These are phyloP conservation scores for Drosophila athabasca DNA, from an alignment of 1,140 invertebrate species.

Conservation along the genomic window DNA sequence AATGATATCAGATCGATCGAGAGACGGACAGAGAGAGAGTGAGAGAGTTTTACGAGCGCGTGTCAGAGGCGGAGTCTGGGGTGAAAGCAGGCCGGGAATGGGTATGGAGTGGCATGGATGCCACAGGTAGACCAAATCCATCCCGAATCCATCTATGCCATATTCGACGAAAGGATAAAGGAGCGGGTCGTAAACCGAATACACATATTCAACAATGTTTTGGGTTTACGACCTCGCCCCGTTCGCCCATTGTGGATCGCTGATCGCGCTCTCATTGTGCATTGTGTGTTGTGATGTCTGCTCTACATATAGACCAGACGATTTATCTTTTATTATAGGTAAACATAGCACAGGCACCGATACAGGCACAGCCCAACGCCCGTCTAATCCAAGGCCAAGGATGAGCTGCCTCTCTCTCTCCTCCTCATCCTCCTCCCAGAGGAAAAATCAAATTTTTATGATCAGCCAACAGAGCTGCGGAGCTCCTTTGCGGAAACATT, in stretches of 20 bases:
- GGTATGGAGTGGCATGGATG: background rate
- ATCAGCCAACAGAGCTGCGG: constrained; percentile 25
- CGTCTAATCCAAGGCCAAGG: constrained; percentile 67
- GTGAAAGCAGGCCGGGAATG: constrained; percentile 29
- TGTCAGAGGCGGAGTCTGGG: constrained; percentile 36
- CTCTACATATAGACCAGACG: constrained; percentile 79
- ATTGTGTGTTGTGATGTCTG: constrained; percentile 61
- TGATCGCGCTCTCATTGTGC: constrained; percentile 59
- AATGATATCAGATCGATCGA: constrained; percentile 32
- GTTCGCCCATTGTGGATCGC: constrained; percentile 45
- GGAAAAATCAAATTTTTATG: constrained; percentile 76
- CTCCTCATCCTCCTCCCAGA: constrained; percentile 24
- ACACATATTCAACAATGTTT: constrained; percentile 29
- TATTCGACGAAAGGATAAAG: constrained; percentile 70
- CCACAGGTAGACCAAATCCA: constrained; percentile 38
- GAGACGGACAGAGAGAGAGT: background rate
- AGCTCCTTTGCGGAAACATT: constrained; percentile 75
- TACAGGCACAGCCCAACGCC: constrained; percentile 15
- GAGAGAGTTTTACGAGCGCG: constrained; percentile 65
- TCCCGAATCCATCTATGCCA: constrained; percentile 3
- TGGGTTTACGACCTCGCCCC: constrained; percentile 44
- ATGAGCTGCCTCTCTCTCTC: constrained; percentile 32
- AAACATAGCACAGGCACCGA: constrained; percentile 56
- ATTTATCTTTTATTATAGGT: constrained; percentile 79
- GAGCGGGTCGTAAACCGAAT: constrained; percentile 43